These are phyloP conservation scores for Drosophila paracracens DNA, from an alignment of 2,888 invertebrate genomes.

Conservation along the genomic window DNA sequence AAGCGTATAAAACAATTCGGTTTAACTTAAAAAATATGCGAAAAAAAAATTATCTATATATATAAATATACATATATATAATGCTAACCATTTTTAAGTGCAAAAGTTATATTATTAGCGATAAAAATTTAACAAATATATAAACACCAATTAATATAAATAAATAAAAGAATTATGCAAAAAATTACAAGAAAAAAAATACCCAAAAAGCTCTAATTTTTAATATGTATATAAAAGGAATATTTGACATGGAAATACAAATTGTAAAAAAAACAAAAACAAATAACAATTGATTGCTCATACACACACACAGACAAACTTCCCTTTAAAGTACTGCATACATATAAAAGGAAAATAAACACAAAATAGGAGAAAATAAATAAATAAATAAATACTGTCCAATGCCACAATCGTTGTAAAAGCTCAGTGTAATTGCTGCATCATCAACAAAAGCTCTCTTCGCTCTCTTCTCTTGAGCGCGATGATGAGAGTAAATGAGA, in stretches of 20 bases:
- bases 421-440: conserved; percentile 15
- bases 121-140: conserved; percentile 43
- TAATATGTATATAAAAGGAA: conserved; percentile 40
- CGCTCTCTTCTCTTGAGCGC: neutral
- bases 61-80: conserved; percentile 21
- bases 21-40: conserved; percentile 40
- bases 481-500: neutral
- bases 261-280: conserved; percentile 24
- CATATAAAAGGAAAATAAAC: neutral
- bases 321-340: conserved; percentile 12
- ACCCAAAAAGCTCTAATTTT: conserved; percentile 22
- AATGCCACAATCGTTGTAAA: conserved; percentile 69
- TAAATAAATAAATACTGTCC: conserved; percentile 51
- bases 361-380: conserved; percentile 7
- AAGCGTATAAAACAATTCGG: conserved; percentile 49
- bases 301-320: conserved; percentile 14
- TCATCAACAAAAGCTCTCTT: neutral
- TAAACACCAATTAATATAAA: conserved; percentile 13
- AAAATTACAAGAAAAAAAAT: conserved; percentile 14
- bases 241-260: conserved; percentile 43
- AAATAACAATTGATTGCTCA: conserved; percentile 41
- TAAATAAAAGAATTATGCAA: conserved; percentile 34
- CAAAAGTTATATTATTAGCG: conserved; percentile 63
- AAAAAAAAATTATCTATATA: conserved; percentile 29
- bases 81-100: conserved; percentile 72